Base-by-base conservation (phyloP, 2,888 invertebrate genomes). In the Muscina levida region DNA sequence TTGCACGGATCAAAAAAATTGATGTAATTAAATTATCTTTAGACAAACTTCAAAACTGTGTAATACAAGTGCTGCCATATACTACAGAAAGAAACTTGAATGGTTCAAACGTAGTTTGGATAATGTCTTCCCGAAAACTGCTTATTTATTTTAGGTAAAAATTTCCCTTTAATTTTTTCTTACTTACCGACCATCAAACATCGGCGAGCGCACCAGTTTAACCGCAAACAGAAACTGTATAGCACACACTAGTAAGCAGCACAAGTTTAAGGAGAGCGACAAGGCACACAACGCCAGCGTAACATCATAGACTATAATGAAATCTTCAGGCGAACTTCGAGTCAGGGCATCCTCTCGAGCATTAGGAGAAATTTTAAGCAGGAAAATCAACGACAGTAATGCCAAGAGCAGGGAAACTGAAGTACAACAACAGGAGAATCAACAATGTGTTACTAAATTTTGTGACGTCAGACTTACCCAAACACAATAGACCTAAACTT, bases 221-320 rank as follows among this genome's bases (percentile, higher is more conserved):
- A 97, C 96, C 62, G 97, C 96, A 90, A 97, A 97, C 88, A 97
- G 93, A 92, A 97, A 97, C 92, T 98, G 97, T 88, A 97, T 96
- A 86, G 97, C 95, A 92, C 97, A 97, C 87, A 97, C 97, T 85
- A 97, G 93, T 80, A 97, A 92, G 90, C 97, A 97, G 92, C 97
- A 97, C 82, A 97, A 92, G 91, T 97, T 96, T 84, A 97, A 91
- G 37, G 96, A 96, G 70, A 97, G 92, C 82, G 97, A 97, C 87
- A 97, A 93, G 78, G 97, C 96, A 89, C 97, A 96, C 87, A 97
- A 92, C 37, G 97, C 97, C 88, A 97, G 92, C 67, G 97, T 97
- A 88, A 97, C 97, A 92, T 97, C 97, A 90, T 96, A 96, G 83
- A 97, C 96, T 85, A 96, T 95, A 79, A 95, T 94, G 88, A 96